Percentiles rank a stretch among this genome's conserved stretches.
phyloP scores from a whole-genome alignment of 2,797 vertebrate species.

The Anomalospiza imberbis region DNA sequence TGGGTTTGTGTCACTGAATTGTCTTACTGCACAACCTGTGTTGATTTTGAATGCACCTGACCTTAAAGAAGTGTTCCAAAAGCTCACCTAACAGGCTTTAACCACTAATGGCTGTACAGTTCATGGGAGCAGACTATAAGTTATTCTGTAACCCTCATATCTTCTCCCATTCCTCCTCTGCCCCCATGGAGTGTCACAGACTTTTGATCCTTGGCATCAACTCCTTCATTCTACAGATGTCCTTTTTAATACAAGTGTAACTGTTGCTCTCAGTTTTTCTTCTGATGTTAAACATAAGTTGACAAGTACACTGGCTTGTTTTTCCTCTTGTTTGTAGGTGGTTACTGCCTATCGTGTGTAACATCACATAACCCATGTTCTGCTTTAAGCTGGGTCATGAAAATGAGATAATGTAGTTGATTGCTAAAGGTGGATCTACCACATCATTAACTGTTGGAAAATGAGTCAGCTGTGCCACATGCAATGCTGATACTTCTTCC shows the following conservation, averaged over 20 bases:
- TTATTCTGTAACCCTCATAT: not conserved
- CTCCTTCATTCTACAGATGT: not conserved
- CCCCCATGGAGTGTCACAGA: accelerated
- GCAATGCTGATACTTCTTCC: not conserved
- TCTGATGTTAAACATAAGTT: not conserved
- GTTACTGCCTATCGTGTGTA: not conserved
- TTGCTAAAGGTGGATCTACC: not conserved
- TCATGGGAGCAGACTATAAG: not conserved
- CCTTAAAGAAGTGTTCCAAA: not conserved
- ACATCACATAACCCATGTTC: not conserved
- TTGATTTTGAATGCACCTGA: not conserved
- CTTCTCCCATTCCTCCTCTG: not conserved
- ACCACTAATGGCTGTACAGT: not conserved
- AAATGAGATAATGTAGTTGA: not conserved
- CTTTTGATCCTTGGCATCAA: not conserved
- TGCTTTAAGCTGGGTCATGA: not conserved
- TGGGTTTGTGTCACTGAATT: not conserved
- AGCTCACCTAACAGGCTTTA: not conserved
- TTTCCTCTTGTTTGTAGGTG: not conserved
- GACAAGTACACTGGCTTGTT: not conserved
- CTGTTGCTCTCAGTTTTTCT: not conserved
- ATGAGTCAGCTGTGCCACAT: not conserved
- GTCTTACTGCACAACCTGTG: not conserved
- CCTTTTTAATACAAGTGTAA: not conserved
- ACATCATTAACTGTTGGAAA: not conserved